These are phyloP conservation scores for Nannospalax galili DNA, from an alignment of 2,113 vertebrate genomes.

Conservation along the genomic window DNA sequence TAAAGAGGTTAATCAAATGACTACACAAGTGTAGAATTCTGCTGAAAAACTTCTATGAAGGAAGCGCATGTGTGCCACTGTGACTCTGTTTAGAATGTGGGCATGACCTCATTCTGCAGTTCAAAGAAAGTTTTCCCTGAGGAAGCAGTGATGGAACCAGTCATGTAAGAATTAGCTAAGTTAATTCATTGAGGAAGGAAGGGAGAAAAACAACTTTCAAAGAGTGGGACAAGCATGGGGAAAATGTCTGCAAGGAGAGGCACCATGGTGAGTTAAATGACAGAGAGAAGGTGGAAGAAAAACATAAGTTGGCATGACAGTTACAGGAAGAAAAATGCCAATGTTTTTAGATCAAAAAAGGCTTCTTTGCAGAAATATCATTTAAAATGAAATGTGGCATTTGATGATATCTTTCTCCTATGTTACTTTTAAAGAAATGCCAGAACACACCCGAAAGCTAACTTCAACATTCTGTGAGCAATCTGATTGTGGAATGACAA, in stretches of 20 bases:
- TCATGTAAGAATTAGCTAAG: neutral
- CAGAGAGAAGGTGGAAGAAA: neutral
- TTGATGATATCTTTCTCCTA: neutral
- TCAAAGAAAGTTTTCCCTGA: neutral
- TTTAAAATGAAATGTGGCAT: neutral
- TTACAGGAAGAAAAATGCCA: neutral
- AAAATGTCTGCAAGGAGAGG: neutral
- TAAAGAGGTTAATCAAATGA: conserved; percentile 5
- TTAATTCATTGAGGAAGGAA: neutral
- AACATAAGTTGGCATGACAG: neutral
- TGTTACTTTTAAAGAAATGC: neutral
- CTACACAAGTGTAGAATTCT: neutral
- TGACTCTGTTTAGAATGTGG: neutral
- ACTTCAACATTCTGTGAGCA: conserved; percentile 48
- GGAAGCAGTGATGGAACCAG: neutral
- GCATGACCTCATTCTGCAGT: too few species aligned
- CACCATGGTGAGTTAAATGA: neutral
- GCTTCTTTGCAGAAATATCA: neutral
- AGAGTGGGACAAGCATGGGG: neutral
- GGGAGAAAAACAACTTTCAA: neutral
- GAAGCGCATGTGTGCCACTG: neutral
- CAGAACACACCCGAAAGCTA: neutral
- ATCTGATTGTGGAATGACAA: conserved; percentile 53
- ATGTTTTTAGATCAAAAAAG: neutral
- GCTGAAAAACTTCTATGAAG: neutral